A percentile compares a stretch with the other conserved stretches of the same genome.
phyloP scores from a whole-genome alignment of 2,888 invertebrate genomes.

The Scaeva pyrastri region DNA sequence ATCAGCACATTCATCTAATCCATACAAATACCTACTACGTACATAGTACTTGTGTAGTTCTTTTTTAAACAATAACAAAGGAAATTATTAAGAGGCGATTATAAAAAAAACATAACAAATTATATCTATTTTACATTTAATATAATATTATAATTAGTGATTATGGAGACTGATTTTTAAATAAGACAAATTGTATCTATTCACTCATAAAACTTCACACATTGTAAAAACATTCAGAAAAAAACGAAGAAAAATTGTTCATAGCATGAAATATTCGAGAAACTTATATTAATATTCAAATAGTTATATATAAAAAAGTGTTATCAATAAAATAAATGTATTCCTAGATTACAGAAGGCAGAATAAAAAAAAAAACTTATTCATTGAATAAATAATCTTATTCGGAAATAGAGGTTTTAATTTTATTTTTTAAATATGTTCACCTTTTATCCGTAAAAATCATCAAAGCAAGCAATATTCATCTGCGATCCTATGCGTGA shows the following conservation, averaged over 20 bases:
- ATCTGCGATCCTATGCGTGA: no score
- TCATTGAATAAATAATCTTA: constrained; percentile 2
- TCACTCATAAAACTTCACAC: constrained; percentile 69
- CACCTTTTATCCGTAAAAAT: no score
- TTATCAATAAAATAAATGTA: constrained; percentile 69
- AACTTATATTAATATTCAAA: constrained; percentile 63
- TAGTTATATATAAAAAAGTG: constrained; percentile 59
- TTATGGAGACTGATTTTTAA: constrained; percentile 74
- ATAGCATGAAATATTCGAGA: constrained; percentile 36
- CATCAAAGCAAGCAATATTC: no score
- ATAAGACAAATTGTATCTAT: constrained; percentile 73
- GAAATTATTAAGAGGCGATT: constrained; percentile 48
- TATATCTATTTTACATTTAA: constrained; percentile 73
- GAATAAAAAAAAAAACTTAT: constrained; percentile 11
- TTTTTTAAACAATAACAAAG: constrained; percentile 2
- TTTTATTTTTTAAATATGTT: no score
- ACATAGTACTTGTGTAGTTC: background rate
- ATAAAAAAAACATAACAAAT: constrained; percentile 59
- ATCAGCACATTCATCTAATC: background rate
- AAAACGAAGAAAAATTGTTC: constrained; percentile 59
- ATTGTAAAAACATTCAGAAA: constrained; percentile 68
- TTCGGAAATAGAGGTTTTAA: no score
- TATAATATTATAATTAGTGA: constrained; percentile 65
- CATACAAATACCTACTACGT: background rate
- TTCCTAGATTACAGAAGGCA: constrained; percentile 66